These are phyloP conservation scores for Dendrocincla fuliginosa DNA, from an alignment of 2,797 vertebrate genomes.

Conservation along the genomic window DNA sequence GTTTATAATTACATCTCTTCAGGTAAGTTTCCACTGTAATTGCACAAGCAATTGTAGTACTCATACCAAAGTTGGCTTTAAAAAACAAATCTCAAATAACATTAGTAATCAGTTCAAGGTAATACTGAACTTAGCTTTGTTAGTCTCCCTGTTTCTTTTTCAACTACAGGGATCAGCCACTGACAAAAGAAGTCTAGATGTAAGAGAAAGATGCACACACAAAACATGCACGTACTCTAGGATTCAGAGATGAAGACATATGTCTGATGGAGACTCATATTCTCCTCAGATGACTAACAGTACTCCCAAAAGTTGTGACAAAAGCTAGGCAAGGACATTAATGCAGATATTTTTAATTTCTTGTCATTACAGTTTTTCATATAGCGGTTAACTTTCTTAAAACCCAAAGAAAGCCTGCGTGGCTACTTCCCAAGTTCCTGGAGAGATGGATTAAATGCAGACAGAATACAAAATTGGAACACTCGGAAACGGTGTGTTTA, in stretches of 20 bases:
- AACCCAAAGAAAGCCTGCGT: neutral
- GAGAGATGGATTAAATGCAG: neutral
- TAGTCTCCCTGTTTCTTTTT: neutral
- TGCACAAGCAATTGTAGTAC: neutral
- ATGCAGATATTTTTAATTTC: neutral
- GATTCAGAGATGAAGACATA: rapidly evolving
- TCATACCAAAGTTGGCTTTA: neutral
- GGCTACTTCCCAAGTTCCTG: neutral
- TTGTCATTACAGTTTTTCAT: neutral
- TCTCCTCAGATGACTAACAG: neutral
- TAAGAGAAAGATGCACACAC: neutral
- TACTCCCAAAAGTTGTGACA: neutral
- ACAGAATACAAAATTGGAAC: neutral
- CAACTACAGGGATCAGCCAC: neutral
- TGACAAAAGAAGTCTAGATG: neutral
- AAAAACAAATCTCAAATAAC: neutral
- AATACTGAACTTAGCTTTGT: neutral
- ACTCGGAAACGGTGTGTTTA: neutral
- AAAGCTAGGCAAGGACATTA: neutral
- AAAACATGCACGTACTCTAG: rapidly evolving
- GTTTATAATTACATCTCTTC: neutral
- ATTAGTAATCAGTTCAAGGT: neutral
- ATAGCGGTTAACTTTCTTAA: neutral
- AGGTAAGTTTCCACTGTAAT: neutral
- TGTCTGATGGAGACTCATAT: neutral